Evolutionary conservation across 2,113 vertebrate genomes (phyloP).

Genomic region (Amazona vittata): DNA sequence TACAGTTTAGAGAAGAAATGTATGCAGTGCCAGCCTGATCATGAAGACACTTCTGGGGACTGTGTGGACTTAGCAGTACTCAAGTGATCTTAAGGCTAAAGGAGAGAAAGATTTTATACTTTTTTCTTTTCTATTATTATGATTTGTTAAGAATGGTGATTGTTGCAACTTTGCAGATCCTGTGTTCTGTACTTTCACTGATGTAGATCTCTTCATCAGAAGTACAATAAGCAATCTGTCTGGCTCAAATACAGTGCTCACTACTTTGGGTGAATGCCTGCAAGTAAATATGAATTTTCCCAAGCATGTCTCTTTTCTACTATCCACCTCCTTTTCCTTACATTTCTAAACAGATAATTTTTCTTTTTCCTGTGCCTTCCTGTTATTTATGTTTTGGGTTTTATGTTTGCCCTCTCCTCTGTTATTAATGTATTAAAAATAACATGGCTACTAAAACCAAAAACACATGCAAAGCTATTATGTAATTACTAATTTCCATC

Average conservation of each 20-base stretch:
- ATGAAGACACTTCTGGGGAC: not conserved
- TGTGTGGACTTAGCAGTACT: rapidly evolving
- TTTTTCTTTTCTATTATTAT: not conserved
- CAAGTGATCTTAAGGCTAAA: not conserved
- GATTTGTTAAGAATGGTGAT: not conserved
- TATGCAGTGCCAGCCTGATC: not conserved
- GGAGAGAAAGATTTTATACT: not conserved
- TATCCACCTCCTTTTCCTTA: not conserved
- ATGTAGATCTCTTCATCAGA: not conserved
- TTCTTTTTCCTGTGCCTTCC: not conserved
- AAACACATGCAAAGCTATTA: not conserved
- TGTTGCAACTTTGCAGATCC: not conserved
- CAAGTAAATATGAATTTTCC: not conserved
- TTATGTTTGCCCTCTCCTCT: not conserved
- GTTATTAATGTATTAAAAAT: not conserved
- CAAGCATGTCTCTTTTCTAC: not conserved
- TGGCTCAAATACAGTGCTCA: not conserved
- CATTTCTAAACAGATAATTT: not conserved
- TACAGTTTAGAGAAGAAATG: not conserved
- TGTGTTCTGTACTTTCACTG: not conserved
- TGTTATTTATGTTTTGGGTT: not conserved
- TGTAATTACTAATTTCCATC: not conserved
- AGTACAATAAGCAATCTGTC: not conserved
- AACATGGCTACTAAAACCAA: not conserved
- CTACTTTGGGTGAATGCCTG: not conserved